Conservation (phyloP, 2,113 vertebrate species). For the Gallinago jamesoni region DNA sequence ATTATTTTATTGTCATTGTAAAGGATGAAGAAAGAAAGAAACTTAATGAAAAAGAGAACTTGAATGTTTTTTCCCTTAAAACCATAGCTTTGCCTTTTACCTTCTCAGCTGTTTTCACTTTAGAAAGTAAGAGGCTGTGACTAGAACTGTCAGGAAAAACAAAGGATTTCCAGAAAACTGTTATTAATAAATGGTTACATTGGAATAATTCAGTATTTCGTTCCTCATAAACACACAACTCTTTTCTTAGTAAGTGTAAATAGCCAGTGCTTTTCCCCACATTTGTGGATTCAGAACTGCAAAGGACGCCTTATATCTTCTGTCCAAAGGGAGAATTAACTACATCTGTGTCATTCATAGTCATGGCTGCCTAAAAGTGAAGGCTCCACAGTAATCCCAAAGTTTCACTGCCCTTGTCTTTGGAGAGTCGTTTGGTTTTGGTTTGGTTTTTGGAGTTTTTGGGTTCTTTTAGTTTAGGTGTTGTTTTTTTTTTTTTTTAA, state of each 20-base stretch:
- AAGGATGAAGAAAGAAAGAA: conserved; percentile 31
- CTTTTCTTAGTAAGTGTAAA: background rate
- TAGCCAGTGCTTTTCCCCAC: background rate
- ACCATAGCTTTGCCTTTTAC: background rate
- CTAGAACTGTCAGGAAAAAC: background rate
- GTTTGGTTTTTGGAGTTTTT: background rate
- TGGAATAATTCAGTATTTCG: background rate
- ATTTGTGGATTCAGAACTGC: background rate
- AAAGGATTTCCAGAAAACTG: background rate
- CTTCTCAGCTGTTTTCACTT: background rate
- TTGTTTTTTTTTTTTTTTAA: too few species aligned
- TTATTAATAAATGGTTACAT: background rate
- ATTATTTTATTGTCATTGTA: conserved; percentile 27
- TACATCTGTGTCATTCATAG: background rate
- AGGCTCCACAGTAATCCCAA: background rate
- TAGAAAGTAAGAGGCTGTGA: background rate
- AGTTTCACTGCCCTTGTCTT: background rate
- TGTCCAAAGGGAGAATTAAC: background rate
- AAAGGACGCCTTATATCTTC: background rate
- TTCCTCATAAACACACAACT: background rate
- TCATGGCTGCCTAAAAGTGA: background rate
- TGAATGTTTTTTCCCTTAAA: background rate
- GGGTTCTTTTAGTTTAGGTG: background rate
- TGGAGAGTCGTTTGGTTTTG: background rate
- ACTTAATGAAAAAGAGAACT: background rate